Conservation (phyloP, 23 tunicate genomes). For the Corella eumyota region DNA sequence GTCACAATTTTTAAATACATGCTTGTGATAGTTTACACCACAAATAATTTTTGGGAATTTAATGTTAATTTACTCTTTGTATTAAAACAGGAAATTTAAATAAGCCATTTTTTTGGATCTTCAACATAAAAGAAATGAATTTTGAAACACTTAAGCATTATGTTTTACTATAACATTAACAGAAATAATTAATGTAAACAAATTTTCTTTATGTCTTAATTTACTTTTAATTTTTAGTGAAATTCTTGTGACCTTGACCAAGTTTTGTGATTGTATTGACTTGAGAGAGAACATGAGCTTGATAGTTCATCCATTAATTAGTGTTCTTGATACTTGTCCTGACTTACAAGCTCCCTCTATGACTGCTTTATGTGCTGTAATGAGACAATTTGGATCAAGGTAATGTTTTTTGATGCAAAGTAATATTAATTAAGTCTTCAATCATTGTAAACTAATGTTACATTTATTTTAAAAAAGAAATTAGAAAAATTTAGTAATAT, state of each 20-base stretch:
- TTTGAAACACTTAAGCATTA: neutral
- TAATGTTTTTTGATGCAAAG: slow-evolving; percentile 1
- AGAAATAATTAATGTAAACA: no score
- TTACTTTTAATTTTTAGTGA: slow-evolving; percentile 26
- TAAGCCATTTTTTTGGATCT: neutral
- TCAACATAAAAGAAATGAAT: neutral
- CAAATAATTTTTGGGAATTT: no score
- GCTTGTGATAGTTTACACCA: neutral
- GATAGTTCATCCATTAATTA: slow-evolving; percentile 48
- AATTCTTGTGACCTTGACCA: slow-evolving; percentile 35
- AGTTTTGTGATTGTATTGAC: slow-evolving; percentile 67
- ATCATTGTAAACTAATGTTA: neutral
- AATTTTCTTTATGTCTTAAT: neutral
- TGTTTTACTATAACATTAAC: neutral
- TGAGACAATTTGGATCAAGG: slow-evolving; percentile 79
- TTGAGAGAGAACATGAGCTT: slow-evolving; percentile 78
- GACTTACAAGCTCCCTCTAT: slow-evolving; percentile 48
- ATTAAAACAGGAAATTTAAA: neutral
- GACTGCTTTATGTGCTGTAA: slow-evolving; percentile 35
- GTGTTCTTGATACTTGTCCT: slow-evolving; percentile 34
- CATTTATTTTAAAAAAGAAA: no score
- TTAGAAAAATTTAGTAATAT: no score
- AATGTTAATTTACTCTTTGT: neutral
- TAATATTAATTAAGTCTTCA: neutral
- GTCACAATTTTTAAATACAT: no score